These are phyloP conservation scores for Abramis brama DNA, from an alignment of 2,113 vertebrate genomes.

Conservation along the genomic window DNA sequence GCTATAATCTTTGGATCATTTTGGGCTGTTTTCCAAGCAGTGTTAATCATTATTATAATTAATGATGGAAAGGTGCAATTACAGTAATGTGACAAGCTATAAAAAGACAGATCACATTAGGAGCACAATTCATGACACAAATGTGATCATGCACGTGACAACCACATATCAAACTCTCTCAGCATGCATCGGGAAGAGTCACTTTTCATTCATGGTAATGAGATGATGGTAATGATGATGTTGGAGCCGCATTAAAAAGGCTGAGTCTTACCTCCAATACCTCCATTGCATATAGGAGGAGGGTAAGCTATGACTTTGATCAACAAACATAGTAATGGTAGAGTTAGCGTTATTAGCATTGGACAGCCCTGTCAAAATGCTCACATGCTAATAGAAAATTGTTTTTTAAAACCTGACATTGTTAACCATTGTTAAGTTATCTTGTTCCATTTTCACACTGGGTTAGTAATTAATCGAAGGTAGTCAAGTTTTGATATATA, in stretches of 20 bases:
- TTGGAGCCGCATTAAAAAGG: neutral
- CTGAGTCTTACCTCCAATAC: constrained; percentile 74
- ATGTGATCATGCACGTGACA: neutral
- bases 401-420: neutral
- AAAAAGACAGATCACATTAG: constrained; percentile 42
- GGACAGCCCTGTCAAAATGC: neutral
- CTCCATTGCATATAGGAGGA: constrained; percentile 75
- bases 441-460: too few species aligned
- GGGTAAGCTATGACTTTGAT: constrained; percentile 77
- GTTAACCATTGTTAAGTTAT: neutral
- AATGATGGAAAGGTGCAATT: constrained; percentile 60
- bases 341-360: neutral
- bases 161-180: constrained; percentile 11
- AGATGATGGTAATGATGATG: constrained; percentile 34
- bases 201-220: constrained; percentile 52
- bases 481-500: neutral
- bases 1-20: constrained; percentile 44
- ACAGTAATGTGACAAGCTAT: constrained; percentile 60
- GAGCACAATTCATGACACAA: neutral
- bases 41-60: constrained; percentile 47
- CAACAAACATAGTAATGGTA: constrained; percentile 30
- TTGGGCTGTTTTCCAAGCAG: constrained; percentile 11
- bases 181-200: constrained; percentile 31
- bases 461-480: too few species aligned
- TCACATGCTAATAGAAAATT: neutral